These are phyloP conservation scores for Pyrgus malvae DNA, from an alignment of 2,888 invertebrate genomes.

Conservation along the genomic window DNA sequence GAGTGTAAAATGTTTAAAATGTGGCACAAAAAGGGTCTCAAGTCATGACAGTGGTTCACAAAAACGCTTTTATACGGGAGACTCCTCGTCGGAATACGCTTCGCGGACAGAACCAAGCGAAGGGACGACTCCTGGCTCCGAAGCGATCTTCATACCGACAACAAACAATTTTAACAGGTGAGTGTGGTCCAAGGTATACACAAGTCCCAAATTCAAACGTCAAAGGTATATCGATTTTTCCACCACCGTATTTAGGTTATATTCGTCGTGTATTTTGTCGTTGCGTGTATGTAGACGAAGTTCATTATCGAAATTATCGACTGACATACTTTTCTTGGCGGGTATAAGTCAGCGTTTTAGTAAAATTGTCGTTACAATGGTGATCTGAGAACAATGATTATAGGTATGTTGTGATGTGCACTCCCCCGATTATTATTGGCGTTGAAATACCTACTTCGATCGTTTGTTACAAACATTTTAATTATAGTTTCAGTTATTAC, in stretches of 20 bases:
- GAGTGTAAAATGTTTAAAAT: conserved; percentile 91
- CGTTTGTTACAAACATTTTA: conserved; percentile 25
- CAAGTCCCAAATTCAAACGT: conserved; percentile 58
- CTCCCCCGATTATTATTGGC: conserved; percentile 11
- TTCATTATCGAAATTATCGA: conserved; percentile 63
- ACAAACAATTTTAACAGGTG: conserved; percentile 72
- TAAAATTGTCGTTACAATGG: conserved; percentile 51
- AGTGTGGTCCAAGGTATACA: conserved; percentile 48
- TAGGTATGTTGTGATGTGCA: conserved; percentile 46
- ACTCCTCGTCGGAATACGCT: conserved; percentile 71
- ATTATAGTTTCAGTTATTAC: conserved; percentile 20
- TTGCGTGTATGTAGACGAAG: conserved; percentile 52
- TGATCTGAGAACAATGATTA: conserved; percentile 40
- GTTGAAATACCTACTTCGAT: conserved; percentile 9
- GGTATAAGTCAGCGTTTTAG: conserved; percentile 60
- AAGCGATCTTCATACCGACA: conserved; percentile 67
- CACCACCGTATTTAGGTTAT: conserved; percentile 70
- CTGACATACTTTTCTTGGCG: conserved; percentile 47
- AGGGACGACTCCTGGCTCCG: conserved; percentile 70
- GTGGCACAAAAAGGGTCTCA: conserved; percentile 85
- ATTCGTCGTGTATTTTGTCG: conserved; percentile 64
- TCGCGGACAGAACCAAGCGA: conserved; percentile 70
- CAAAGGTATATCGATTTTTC: conserved; percentile 75
- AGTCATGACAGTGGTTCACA: conserved; percentile 78
- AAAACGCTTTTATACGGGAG: conserved; percentile 61